phyloP scores from a whole-genome alignment of 2,888 invertebrate genomes.

The Drosophila engyochracea region DNA sequence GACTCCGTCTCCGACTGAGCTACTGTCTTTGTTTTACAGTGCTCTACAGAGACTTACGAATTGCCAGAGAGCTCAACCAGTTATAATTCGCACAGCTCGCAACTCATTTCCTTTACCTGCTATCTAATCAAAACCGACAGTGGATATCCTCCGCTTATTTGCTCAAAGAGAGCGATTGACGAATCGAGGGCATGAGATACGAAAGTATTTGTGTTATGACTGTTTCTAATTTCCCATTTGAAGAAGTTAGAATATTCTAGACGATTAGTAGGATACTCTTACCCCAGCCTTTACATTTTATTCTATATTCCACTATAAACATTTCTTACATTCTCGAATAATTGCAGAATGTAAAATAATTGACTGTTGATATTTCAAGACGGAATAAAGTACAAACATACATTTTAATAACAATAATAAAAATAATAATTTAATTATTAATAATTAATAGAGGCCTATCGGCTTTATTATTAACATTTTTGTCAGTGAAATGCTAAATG shows the following conservation, averaged over 20 bases:
- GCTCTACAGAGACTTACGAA: not conserved
- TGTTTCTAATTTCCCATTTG: not conserved
- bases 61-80: not conserved
- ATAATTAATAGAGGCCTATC: too few species aligned
- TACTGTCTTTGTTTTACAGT: constrained; percentile 4
- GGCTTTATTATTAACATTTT: too few species aligned
- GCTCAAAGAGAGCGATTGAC: not conserved
- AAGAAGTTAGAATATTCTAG: not conserved
- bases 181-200: not conserved
- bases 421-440: not conserved
- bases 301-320: too few species aligned
- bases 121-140: not conserved
- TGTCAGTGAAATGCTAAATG: too few species aligned
- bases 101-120: not conserved
- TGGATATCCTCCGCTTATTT: not conserved
- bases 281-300: not conserved
- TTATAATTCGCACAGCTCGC: not conserved
- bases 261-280: not conserved
- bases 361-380: not conserved
- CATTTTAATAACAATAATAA: too few species aligned
- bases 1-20: constrained; percentile 4
- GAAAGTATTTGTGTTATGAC: not conserved
- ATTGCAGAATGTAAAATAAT: not conserved
- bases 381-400: too few species aligned
- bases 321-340: not conserved